A percentile compares a stretch with the other conserved stretches of the same genome.
Conservation (phyloP, 2,888 invertebrate species). For the Cephus runcator region DNA sequence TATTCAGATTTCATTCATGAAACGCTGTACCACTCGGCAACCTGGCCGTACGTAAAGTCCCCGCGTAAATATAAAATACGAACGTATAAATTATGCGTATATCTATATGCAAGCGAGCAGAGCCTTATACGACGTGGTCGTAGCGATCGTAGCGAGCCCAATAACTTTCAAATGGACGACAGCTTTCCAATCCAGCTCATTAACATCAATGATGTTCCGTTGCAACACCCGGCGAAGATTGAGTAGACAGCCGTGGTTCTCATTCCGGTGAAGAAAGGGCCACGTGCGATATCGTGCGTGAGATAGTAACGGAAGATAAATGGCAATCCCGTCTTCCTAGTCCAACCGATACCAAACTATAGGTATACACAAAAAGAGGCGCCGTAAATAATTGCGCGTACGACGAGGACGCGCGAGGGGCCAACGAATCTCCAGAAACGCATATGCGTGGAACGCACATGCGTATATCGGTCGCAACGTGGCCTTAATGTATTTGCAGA, state of each 20-base stretch:
- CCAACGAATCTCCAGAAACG: background rate
- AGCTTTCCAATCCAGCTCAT: constrained; percentile 59
- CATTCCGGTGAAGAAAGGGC: background rate
- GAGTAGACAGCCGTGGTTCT: background rate
- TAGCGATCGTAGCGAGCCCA: constrained; percentile 29
- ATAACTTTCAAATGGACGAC: constrained; percentile 53
- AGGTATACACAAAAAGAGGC: background rate
- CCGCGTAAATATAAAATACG: background rate
- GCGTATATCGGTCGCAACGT: constrained; percentile 12
- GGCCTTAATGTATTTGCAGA: constrained; percentile 51
- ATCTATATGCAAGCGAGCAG: background rate
- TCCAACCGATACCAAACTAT: background rate
- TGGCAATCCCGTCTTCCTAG: background rate
- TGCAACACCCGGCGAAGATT: constrained; percentile 23
- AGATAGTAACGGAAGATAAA: background rate
- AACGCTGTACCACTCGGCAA: constrained; percentile 25
- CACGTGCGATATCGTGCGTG: background rate
- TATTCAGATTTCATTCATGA: constrained; percentile 53
- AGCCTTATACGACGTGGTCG: constrained; percentile 6
- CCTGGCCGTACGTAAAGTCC: background rate
- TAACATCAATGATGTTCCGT: constrained; percentile 55
- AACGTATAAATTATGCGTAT: background rate
- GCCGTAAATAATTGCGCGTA: no score
- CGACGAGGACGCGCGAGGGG: background rate
- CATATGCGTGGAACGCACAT: background rate